These are phyloP conservation scores for Poeciliopsis occidentalis DNA, from an alignment of 2,113 vertebrate species.

Conservation along the genomic window DNA sequence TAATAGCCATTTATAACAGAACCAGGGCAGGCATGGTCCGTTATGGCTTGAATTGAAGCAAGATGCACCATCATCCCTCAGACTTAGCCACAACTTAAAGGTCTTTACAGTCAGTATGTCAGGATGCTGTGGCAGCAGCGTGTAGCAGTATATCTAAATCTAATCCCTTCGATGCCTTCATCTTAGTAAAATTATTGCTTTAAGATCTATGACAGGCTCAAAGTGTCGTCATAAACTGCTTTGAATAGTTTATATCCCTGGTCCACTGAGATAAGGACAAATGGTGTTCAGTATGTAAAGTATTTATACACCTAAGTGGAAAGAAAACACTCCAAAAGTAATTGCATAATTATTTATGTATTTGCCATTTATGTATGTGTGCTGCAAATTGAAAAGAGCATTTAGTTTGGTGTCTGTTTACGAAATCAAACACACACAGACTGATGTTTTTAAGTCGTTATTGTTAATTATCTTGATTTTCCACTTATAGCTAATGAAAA, in stretches of 20 bases:
- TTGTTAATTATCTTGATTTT: not conserved
- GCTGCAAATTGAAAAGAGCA: not conserved
- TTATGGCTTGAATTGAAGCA: conserved; percentile 52
- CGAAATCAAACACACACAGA: not conserved
- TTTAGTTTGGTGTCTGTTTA: not conserved
- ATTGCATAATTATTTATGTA: conserved; percentile 22
- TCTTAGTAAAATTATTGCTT: conserved; percentile 41
- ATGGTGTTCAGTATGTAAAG: conserved; percentile 26
- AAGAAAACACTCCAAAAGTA: conserved; percentile 6
- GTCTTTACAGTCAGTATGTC: conserved; percentile 45
- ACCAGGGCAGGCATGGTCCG: conserved; percentile 36
- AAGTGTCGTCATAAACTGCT: conserved; percentile 32
- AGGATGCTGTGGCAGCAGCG: conserved; percentile 22
- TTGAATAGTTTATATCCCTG: conserved; percentile 30
- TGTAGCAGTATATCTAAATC: conserved; percentile 44
- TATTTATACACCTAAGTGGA: conserved; percentile 32
- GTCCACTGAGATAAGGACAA: conserved; percentile 14
- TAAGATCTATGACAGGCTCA: conserved; percentile 36
- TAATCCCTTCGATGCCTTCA: conserved; percentile 40
- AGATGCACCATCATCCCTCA: conserved; percentile 39
- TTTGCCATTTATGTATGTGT: not conserved
- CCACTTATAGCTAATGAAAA: not conserved
- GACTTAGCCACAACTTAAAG: conserved; percentile 36
- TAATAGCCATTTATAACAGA: conserved; percentile 53
- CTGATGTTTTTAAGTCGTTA: not conserved